phyloP scores from a whole-genome alignment of 2,888 invertebrate genomes.

The Dascillus cervinus region DNA sequence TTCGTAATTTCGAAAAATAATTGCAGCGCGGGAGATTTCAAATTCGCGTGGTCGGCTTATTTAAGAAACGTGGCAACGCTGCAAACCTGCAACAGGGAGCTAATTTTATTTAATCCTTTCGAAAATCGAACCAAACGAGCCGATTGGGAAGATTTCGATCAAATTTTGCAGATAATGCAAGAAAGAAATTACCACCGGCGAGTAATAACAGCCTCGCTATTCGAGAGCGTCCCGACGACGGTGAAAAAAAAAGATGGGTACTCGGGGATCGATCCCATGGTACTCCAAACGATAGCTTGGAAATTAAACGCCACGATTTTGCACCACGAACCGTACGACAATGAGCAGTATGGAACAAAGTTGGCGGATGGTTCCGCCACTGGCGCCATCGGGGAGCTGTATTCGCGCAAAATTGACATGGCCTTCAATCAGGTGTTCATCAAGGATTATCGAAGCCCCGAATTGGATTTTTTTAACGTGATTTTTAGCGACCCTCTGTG shows the following conservation, averaged over 20 bases:
- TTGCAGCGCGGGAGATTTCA: too few species aligned
- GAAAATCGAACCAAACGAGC: too few species aligned
- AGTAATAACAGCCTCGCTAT: conserved; percentile 8
- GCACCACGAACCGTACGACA: conserved; percentile 5
- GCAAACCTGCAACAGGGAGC: too few species aligned
- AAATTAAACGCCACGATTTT: conserved; percentile 11
- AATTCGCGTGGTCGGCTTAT: too few species aligned
- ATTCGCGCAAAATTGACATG: conserved; percentile 35
- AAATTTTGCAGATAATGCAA: too few species aligned
- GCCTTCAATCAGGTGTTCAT: conserved; percentile 39
- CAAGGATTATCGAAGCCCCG: conserved; percentile 38
- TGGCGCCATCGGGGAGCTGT: conserved; percentile 36
- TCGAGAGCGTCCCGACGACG: conserved; percentile 11
- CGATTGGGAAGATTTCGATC: too few species aligned
- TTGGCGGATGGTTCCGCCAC: conserved; percentile 34
- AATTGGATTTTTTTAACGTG: conserved; percentile 35
- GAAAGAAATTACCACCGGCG: conserved; percentile 10
- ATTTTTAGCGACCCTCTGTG: conserved; percentile 40
- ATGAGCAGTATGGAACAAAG: conserved; percentile 27
- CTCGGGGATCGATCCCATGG: conserved; percentile 13
- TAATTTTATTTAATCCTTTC: too few species aligned
- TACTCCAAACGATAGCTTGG: conserved; percentile 11
- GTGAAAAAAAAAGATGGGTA: conserved; percentile 6
- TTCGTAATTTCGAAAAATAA: too few species aligned
- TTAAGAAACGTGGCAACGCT: too few species aligned